Base-by-base conservation (phyloP, 1,140 invertebrate genomes). In the Atopsyche davidsoni region DNA sequence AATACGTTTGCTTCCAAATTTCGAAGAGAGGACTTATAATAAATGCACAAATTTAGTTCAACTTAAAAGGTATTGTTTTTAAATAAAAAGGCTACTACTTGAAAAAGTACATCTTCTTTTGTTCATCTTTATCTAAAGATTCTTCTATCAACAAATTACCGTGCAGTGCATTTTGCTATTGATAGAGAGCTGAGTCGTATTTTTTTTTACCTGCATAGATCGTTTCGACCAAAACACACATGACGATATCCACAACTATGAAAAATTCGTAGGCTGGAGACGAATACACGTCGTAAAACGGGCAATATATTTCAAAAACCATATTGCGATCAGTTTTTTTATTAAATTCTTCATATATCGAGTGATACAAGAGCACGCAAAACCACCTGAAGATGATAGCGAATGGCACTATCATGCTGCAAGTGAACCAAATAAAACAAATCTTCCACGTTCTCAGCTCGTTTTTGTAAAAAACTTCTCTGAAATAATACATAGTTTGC, bases 261-360 rank as follows among this genome's bases (percentile, higher is more conserved):
- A 54, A 49, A 9, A 44, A 2, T 45, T 54, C 40, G 31, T 54
- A 54, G 0, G 39, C 3, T 14, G 52, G 52, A 10, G 52, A 38
- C 21, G 4, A 1, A 38, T 54, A 31, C 4, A 54, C 34, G 19
- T 49, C 52, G 17, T 16, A 17, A 14, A 17, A 28, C 1, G 52
- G 52, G 24, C 44, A 23, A 45, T 46, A 48, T 14, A 54, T 19
- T 38, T 48, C 36, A 34, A 48, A 54, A 4, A 49, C 25, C 7
- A 54, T 43, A 17, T 40, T 21, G 18, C 35, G 35, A 31, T 18
- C n/a, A 4, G 2, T 19, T 34, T 19, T 34, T 21, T 21, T 18
- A 21, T 39, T 13, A 28, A 43, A 48, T 21, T 54, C 52, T 13
- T 38, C 10, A 25, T 44, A 44, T 1, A 54, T 17, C 38, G 2